Percentiles rank a stretch among this genome's conserved stretches.
Conservation (phyloP, 2,888 invertebrate species). For the Amaurobius ferox region DNA sequence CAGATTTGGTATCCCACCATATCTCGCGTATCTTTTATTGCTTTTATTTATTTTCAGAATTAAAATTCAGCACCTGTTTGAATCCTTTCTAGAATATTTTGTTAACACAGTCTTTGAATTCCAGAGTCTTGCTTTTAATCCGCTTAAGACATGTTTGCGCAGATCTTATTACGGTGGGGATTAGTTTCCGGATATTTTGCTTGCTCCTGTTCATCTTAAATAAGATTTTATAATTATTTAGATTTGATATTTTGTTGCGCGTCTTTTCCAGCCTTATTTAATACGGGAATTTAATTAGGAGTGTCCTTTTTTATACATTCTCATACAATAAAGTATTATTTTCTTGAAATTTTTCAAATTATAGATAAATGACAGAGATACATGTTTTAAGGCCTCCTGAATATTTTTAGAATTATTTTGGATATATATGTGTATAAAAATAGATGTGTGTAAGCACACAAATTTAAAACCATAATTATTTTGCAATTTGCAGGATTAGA, state of each 20-base stretch:
- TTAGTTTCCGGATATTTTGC: neutral
- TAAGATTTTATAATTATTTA: slow-evolving; percentile 11
- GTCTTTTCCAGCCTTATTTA: neutral
- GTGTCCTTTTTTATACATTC: too few species aligned
- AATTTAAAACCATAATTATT: too few species aligned
- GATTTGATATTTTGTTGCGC: slow-evolving; percentile 2
- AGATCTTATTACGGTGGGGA: slow-evolving; percentile 4
- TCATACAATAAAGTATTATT: too few species aligned
- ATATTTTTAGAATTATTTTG: too few species aligned
- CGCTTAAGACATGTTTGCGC: neutral
- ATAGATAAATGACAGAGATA: too few species aligned
- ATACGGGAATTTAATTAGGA: neutral
- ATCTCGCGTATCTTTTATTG: too few species aligned
- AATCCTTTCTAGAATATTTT: neutral
- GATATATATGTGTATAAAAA: too few species aligned
- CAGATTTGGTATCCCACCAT: too few species aligned
- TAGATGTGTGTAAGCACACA: too few species aligned
- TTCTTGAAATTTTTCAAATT: too few species aligned
- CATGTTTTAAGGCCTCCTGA: too few species aligned
- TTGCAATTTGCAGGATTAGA: too few species aligned
- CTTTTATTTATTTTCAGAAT: neutral
- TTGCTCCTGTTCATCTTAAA: neutral
- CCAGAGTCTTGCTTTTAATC: neutral
- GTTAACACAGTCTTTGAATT: neutral
- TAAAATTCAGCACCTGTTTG: slow-evolving; percentile 12